Conservation (phyloP, 2,113 vertebrate species). For the Phalacrocorax pelagicus region DNA sequence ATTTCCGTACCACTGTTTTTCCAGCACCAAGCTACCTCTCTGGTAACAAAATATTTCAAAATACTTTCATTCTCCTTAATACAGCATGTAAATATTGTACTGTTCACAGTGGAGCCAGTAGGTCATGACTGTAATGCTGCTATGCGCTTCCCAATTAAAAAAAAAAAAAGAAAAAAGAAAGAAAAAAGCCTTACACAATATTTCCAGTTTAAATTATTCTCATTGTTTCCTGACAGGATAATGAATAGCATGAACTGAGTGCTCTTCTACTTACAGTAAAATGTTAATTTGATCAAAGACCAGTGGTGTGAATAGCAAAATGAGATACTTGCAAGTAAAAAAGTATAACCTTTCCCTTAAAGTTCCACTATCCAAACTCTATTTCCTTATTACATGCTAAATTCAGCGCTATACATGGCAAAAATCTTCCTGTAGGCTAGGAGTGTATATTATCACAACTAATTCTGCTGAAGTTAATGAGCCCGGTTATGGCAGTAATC, state of each 20-base stretch:
- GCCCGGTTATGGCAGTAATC: constrained; percentile 12
- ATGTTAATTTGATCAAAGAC: constrained; percentile 32
- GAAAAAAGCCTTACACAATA: not conserved
- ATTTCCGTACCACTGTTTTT: not conserved
- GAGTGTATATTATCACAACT: not conserved
- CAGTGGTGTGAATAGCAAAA: constrained; percentile 18
- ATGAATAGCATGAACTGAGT: constrained; percentile 24
- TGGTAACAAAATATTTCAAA: not conserved
- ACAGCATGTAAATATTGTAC: not conserved
- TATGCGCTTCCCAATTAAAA: not conserved
- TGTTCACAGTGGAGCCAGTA: not conserved
- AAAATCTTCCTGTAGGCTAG: not conserved
- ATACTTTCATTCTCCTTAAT: not conserved
- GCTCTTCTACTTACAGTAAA: not conserved
- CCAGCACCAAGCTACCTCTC: not conserved
- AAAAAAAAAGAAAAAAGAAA: not conserved
- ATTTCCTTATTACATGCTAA: not conserved
- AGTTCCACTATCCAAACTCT: not conserved
- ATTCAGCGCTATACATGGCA: not conserved
- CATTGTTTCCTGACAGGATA: constrained; percentile 23
- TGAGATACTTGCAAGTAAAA: constrained; percentile 14
- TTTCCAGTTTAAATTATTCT: not conserved
- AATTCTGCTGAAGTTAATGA: constrained; percentile 39
- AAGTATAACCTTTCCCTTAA: not conserved
- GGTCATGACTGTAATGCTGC: not conserved